These are phyloP conservation scores for Meandrusa payeni DNA, from an alignment of 2,888 invertebrate species.

Conservation along the genomic window DNA sequence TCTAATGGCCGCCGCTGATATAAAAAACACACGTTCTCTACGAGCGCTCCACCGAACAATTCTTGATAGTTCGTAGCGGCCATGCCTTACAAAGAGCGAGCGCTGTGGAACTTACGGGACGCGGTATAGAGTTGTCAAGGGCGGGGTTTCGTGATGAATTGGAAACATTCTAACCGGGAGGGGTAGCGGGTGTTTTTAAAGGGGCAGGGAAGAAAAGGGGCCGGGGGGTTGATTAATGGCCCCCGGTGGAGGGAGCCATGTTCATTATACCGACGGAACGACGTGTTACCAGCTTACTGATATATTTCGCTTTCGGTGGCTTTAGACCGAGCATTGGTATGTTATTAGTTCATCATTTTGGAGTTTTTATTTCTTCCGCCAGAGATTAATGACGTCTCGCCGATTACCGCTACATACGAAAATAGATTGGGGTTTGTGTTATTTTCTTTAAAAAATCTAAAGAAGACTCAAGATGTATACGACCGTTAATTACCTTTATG, in stretches of 20 bases:
- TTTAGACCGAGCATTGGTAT: conserved; percentile 45
- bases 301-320: conserved; percentile 69
- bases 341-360: conserved; percentile 74
- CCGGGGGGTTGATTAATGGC: conserved; percentile 72
- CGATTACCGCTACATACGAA: conserved; percentile 48
- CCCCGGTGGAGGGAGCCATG: conserved; percentile 73
- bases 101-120: conserved; percentile 53
- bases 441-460: conserved; percentile 36
- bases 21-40: conserved; percentile 61
- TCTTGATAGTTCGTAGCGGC: conserved; percentile 31
- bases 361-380: conserved; percentile 72
- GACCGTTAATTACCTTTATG: conserved; percentile 43
- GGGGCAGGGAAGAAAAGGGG: conserved; percentile 52
- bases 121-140: conserved; percentile 82
- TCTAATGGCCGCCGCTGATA: conserved; percentile 64
- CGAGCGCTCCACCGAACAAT: conserved; percentile 37
- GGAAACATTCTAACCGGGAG: conserved; percentile 72
- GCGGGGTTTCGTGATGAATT: conserved; percentile 82
- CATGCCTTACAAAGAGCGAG: conserved; percentile 36
- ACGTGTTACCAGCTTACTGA: conserved; percentile 76
- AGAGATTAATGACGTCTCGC: conserved; percentile 60
- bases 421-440: conserved; percentile 41
- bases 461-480: conserved; percentile 37
- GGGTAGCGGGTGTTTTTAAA: conserved; percentile 63
- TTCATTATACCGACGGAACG: conserved; percentile 77